Evolutionary conservation across 2,113 vertebrate genomes (phyloP).

Genomic region (Oenanthe melanoleuca): DNA sequence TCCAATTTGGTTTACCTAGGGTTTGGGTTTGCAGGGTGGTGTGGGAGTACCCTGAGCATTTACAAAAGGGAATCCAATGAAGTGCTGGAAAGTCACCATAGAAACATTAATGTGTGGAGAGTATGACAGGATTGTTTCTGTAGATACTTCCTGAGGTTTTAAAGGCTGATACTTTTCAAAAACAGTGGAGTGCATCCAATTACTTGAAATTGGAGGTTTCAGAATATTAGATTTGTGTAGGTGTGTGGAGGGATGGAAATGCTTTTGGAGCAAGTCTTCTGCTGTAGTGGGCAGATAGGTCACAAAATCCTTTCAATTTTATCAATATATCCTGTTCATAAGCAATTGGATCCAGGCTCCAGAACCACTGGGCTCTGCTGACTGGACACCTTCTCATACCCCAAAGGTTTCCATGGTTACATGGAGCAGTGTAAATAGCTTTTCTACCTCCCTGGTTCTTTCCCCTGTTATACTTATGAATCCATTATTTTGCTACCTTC

Average conservation of each 20-base stretch:
- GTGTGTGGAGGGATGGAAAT: neutral
- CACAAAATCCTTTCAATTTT: neutral
- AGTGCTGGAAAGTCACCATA: constrained; percentile 44
- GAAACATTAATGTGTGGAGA: constrained; percentile 34
- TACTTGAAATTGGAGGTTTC: neutral
- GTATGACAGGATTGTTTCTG: constrained; percentile 7
- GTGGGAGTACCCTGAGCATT: constrained; percentile 21
- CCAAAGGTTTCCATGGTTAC: neutral
- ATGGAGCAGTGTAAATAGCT: neutral
- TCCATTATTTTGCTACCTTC: neutral
- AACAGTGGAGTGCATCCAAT: neutral
- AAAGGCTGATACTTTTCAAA: neutral
- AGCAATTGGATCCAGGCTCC: neutral
- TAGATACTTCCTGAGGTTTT: neutral
- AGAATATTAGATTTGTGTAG: neutral
- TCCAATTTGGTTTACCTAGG: constrained; percentile 37
- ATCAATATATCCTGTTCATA: neutral
- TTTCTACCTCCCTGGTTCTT: neutral
- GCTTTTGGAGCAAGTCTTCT: neutral
- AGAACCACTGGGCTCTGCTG: neutral
- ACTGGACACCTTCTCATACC: neutral
- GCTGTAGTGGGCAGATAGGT: neutral
- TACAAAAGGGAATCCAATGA: constrained; percentile 38
- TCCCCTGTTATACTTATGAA: neutral
- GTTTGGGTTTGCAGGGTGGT: constrained; percentile 20